Base-by-base conservation (phyloP, 2,797 vertebrate genomes). In the Crax fasciolata region DNA sequence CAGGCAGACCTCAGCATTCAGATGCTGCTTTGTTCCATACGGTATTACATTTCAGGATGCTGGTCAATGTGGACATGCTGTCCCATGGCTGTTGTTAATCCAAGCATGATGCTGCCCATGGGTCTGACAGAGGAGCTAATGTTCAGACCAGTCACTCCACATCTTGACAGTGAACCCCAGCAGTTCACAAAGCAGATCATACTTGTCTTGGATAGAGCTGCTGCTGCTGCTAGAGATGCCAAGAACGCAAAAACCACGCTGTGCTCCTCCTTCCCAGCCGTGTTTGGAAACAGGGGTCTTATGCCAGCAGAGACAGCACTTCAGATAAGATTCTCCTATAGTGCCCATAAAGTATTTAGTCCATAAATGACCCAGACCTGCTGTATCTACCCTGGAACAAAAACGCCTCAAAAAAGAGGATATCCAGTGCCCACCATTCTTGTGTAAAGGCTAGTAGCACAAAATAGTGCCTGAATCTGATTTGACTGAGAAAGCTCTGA, bases 401-500 rank as follows among this genome's bases (percentile, higher is more conserved):
- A 83, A 86, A 58, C 8, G 12, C 39, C 58, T 48, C 23, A 74
- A 59, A 72, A 59, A 32, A 5, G 25, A 30, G 24, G 41, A 2
- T 65, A 14, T 72, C 30, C 25, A 16, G 19, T 13, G 38, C 27
- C 55, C 2, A 1, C n/a, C 39, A 14, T 23, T 76, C 54, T 67
- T 25, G 59, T 61, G 58, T 57, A 67, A 38, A 68, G 58, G 71
- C 35, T 76, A 73, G 81, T 15, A 46, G 82, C 46, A 39, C 57
- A 38, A 43, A 65, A 59, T 2, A 11, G 35, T 46, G 86, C 54
- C 87, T 88, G 79, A 25, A 41, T 80, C 17, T 14, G 74, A 23
- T 62, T 63, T 65, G 71, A 17, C 55, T 89, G 79, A n/a, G 73
- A 68, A 30, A 61, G 58, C 71, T 86, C 54, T 86, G 84, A 10